Evolutionary conservation across 2,797 vertebrate genomes (phyloP).

Genomic region (Falco columbarius): DNA sequence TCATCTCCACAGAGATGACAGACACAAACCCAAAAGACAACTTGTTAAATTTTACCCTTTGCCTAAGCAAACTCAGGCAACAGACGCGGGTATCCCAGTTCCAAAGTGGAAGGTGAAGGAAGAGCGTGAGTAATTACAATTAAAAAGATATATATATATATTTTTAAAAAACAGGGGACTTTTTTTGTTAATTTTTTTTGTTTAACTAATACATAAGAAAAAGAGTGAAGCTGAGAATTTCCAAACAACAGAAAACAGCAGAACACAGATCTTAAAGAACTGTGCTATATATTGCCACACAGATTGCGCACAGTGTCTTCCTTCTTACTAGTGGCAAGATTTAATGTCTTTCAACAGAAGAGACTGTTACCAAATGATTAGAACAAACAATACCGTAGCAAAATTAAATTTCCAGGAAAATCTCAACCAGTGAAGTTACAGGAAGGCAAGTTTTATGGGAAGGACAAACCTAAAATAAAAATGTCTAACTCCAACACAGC

Average conservation of each 20-base stretch:
- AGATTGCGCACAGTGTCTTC: background rate
- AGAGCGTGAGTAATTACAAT: background rate
- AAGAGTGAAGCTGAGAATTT: background rate
- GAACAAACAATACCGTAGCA: accelerated
- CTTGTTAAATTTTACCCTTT: background rate
- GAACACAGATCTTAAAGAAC: background rate
- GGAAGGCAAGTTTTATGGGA: background rate
- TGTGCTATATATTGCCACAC: background rate
- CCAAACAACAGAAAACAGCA: background rate
- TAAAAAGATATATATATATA: too few relatives aligned
- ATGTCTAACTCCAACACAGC: background rate
- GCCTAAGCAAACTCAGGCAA: background rate
- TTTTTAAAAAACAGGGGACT: background rate
- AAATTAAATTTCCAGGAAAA: background rate
- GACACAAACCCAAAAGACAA: background rate
- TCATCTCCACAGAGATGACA: conserved; percentile 7
- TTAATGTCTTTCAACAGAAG: background rate
- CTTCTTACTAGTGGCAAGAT: background rate
- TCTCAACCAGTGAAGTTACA: background rate
- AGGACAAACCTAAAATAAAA: background rate
- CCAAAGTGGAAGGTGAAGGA: background rate
- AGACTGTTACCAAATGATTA: background rate
- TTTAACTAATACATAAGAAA: too few relatives aligned
- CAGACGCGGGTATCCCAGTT: background rate
- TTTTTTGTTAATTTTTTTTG: too few relatives aligned